Conservation (phyloP, 2,888 invertebrate species). For the Eremobia ochroleuca region DNA sequence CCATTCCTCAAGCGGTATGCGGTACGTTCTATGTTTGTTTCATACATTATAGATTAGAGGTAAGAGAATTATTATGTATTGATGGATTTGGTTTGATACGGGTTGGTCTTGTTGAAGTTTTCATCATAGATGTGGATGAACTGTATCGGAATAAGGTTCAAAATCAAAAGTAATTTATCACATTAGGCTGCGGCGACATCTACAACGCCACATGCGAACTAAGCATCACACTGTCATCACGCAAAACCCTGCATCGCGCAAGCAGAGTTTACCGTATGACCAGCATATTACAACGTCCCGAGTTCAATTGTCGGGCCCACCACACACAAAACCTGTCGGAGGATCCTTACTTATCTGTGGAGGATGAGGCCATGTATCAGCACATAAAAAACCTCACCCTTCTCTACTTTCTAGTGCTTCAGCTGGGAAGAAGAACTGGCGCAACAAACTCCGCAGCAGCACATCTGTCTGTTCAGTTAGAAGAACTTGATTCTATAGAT, state of each 20-base stretch:
- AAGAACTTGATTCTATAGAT: not conserved
- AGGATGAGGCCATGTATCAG: no score
- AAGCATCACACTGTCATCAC: no score
- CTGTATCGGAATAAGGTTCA: not conserved
- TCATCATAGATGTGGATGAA: not conserved
- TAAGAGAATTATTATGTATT: conserved; percentile 19
- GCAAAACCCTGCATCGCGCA: no score
- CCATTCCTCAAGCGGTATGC: conserved; percentile 41
- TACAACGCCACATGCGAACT: no score
- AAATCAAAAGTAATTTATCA: not conserved
- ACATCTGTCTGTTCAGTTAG: not conserved
- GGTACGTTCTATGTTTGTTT: conserved; percentile 34
- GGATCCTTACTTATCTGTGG: no score
- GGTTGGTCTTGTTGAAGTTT: not conserved
- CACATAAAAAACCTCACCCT: not conserved
- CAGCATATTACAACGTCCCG: no score
- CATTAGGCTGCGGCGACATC: not conserved
- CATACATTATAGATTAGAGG: conserved; percentile 23
- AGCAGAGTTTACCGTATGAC: no score
- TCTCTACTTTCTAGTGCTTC: not conserved
- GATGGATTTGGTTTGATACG: not conserved
- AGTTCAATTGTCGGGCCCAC: no score
- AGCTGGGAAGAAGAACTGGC: not conserved
- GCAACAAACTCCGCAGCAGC: not conserved
- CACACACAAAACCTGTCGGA: no score